Evolutionary conservation across 2,888 invertebrate genomes (phyloP).

Genomic region (Drosophila buzzatii): DNA sequence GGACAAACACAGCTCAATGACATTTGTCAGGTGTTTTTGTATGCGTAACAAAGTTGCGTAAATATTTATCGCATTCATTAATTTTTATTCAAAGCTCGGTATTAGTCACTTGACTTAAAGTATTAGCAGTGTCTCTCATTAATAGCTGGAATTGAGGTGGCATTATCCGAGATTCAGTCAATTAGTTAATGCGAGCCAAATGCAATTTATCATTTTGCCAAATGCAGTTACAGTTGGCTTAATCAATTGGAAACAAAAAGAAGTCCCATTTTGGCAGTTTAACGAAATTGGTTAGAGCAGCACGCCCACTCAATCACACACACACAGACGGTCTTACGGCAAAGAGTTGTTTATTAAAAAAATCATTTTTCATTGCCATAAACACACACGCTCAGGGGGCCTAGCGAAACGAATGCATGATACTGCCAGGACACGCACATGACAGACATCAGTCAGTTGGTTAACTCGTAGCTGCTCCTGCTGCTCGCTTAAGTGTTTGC

Average conservation of each 20-base stretch:
- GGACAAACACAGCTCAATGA: background rate
- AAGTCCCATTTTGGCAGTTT: constrained; percentile 42
- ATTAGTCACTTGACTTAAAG: background rate
- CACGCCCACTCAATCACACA: background rate
- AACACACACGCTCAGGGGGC: constrained; percentile 35
- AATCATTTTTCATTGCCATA: constrained; percentile 70
- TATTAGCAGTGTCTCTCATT: background rate
- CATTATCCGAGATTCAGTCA: background rate
- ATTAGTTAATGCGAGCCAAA: background rate
- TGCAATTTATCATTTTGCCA: background rate
- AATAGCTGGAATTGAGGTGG: background rate
- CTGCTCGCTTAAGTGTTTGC: constrained; percentile 71
- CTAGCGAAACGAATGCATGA: constrained; percentile 6
- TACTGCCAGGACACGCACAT: constrained; percentile 58
- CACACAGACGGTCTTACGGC: constrained; percentile 8
- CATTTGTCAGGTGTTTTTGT: background rate
- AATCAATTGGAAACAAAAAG: constrained; percentile 30
- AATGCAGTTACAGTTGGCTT: constrained; percentile 8
- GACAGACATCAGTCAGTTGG: constrained; percentile 77
- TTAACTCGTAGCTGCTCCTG: constrained; percentile 58
- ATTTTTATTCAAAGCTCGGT: background rate
- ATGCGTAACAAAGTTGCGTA: background rate
- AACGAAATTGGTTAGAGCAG: constrained; percentile 15
- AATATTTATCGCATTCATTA: background rate
- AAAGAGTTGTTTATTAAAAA: constrained; percentile 44